Percentiles rank a stretch among this genome's conserved stretches.
These are phyloP conservation scores for Erebia epiphron DNA, from an alignment of 2,888 invertebrate species.

Conservation along the genomic window DNA sequence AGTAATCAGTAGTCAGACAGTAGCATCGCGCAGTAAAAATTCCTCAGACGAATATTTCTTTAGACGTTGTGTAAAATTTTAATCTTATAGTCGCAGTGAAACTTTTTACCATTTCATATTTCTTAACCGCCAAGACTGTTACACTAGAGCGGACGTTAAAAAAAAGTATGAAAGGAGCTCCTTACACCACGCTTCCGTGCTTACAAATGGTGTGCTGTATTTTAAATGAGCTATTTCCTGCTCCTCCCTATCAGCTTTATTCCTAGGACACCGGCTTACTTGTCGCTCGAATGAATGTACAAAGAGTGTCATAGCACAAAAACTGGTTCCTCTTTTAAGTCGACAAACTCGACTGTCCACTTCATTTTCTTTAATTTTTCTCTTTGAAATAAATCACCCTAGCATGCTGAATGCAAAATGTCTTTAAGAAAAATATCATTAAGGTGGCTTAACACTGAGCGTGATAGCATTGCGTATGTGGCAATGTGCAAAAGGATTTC, in stretches of 20 bases:
- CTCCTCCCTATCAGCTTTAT: conserved; percentile 58
- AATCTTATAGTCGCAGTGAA: not conserved
- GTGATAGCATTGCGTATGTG: not conserved
- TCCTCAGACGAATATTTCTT: not conserved
- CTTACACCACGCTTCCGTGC: conserved; percentile 54
- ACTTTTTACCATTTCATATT: conserved; percentile 2
- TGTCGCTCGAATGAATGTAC: conserved; percentile 42
- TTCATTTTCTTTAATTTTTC: conserved; percentile 16
- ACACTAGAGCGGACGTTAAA: conserved; percentile 45
- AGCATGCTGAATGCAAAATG: conserved; percentile 7
- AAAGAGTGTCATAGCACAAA: conserved; percentile 21
- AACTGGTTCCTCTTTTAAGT: conserved; percentile 13
- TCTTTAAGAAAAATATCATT: conserved; percentile 4
- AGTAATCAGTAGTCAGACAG: not conserved
- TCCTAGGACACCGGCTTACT: conserved; percentile 46
- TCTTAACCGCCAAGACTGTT: conserved; percentile 14
- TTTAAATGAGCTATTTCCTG: conserved; percentile 72
- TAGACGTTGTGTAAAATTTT: conserved; percentile 3
- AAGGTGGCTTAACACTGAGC: not conserved
- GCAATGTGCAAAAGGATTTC: no score
- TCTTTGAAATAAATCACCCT: conserved; percentile 5
- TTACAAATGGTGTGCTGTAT: conserved; percentile 65
- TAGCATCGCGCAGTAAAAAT: not conserved
- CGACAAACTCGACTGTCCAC: conserved; percentile 17
- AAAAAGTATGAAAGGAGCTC: conserved; percentile 58